Percentiles rank a stretch among this genome's conserved stretches.
Conservation (phyloP, 2,113 vertebrate genomes). For the Megaleporinus macrocephalus region DNA sequence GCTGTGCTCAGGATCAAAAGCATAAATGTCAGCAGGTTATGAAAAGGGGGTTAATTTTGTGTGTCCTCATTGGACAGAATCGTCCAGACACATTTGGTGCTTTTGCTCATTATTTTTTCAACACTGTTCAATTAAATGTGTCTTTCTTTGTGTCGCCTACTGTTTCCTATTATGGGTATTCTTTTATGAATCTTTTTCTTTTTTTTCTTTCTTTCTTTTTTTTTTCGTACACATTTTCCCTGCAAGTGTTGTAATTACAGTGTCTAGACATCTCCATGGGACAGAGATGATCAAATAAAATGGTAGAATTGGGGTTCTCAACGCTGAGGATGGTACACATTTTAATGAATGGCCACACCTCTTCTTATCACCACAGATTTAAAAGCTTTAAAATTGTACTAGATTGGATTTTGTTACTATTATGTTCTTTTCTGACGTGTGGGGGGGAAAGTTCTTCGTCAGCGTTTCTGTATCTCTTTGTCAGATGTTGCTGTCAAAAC, state of each 20-base stretch:
- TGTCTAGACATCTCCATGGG: conserved; percentile 37
- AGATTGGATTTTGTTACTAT: background rate
- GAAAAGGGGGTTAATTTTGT: conserved; percentile 65
- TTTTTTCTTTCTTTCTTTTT: conserved; percentile 25
- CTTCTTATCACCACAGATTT: background rate
- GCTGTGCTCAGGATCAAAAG: conserved; percentile 52
- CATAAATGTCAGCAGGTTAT: conserved; percentile 44
- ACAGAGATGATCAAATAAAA: background rate
- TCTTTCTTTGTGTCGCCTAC: background rate
- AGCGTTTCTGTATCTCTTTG: background rate
- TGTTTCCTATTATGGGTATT: background rate
- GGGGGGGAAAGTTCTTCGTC: background rate
- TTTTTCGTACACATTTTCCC: conserved; percentile 38
- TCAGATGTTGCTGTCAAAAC: background rate
- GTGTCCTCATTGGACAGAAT: conserved; percentile 38
- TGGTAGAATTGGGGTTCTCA: background rate
- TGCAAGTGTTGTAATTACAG: background rate
- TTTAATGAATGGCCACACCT: background rate
- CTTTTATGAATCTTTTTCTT: conserved; percentile 35
- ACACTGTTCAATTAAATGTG: background rate
- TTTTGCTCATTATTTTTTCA: background rate
- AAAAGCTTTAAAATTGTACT: background rate
- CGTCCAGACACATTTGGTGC: conserved; percentile 35
- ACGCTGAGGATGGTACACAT: background rate
- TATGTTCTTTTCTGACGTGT: background rate